Evolutionary conservation across 2,797 vertebrate genomes (phyloP).

Genomic region (Champsocephalus gunnari): DNA sequence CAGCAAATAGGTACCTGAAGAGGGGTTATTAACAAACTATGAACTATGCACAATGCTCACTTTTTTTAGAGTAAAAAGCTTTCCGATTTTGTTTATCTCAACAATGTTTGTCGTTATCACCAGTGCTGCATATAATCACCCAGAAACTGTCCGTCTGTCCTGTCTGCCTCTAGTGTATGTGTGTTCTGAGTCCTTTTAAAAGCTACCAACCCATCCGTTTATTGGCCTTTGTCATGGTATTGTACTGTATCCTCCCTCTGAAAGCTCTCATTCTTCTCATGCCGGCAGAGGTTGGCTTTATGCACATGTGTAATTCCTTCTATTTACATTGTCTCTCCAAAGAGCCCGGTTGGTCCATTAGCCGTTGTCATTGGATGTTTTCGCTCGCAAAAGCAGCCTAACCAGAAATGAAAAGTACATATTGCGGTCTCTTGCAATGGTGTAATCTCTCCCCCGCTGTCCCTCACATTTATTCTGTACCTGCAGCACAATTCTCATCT

Average conservation of each 20-base stretch:
- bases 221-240: slow-evolving; percentile 68
- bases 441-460: slow-evolving; percentile 61
- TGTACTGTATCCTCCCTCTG: slow-evolving; percentile 68
- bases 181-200: slow-evolving; percentile 77
- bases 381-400: slow-evolving; percentile 40
- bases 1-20: slow-evolving; percentile 81
- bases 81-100: slow-evolving; percentile 75
- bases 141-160: slow-evolving; percentile 73
- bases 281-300: slow-evolving; percentile 74
- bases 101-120: slow-evolving; percentile 80
- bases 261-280: slow-evolving; percentile 67
- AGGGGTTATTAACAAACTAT: slow-evolving; percentile 82
- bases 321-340: slow-evolving; percentile 72
- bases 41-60: slow-evolving; percentile 90
- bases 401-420: slow-evolving; percentile 61
- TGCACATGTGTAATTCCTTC: slow-evolving; percentile 69
- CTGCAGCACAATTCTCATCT: slow-evolving; percentile 62
- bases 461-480: slow-evolving; percentile 58
- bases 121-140: slow-evolving; percentile 82
- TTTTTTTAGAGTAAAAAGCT: slow-evolving; percentile 86
- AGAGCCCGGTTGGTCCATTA: slow-evolving; percentile 70
- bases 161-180: slow-evolving; percentile 76
- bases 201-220: slow-evolving; percentile 68
- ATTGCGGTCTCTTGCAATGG: slow-evolving; percentile 46
- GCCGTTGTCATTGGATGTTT: slow-evolving; percentile 53